Evolutionary conservation across 2,888 invertebrate genomes (phyloP), one percentile per base, ranked within the genome.

Genomic region (Drosophila buzzatii): DNA sequence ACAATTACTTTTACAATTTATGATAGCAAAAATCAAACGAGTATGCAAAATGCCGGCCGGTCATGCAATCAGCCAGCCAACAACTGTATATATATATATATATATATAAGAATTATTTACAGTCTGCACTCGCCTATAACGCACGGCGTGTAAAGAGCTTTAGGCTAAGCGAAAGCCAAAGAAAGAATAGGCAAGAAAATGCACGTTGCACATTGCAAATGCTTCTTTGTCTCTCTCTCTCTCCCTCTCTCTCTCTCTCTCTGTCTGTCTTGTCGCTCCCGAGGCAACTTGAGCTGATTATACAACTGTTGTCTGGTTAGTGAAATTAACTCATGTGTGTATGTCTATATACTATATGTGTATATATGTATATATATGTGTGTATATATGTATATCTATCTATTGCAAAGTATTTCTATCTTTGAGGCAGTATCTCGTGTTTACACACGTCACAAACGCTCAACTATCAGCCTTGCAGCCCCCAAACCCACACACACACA

Each of bases 401-500:
- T 53, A 39, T 23, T 53, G 10, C 23, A 20, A 53, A 53, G 45
- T 45, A 41, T 31, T 61, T 23, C 52, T 42, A 57, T 55, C 31
- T 72, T 56, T 53, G 55, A 44, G 31, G 37, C 44, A 37, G 60
- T 70, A 74, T 73, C 70, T 73, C 41, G 56, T 69, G 60, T 69
- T 68, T 49, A 69, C 66, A 58, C 57, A 68, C 49, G 59, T 73
- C 65, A 64, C 72, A 68, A 76, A 62, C 64, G 47, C 53, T 62
- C 33, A 60, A 47, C 33, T 57, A 33, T 44, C 41, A 75, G 66
- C 69, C 74, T 69, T 76, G 57, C 45, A 63, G 45, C 51, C 66
- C 7, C 20, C 31, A 5, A 20, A 49, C 42, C 51, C 27, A 18
- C 12, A 23, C n/a, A n/a, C n/a, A 56, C 10, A 55, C 47, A 16